A percentile compares a stretch with the other conserved stretches of the same genome.
Conservation (phyloP, 2,888 invertebrate species). For the Agrotis exclamationis region DNA sequence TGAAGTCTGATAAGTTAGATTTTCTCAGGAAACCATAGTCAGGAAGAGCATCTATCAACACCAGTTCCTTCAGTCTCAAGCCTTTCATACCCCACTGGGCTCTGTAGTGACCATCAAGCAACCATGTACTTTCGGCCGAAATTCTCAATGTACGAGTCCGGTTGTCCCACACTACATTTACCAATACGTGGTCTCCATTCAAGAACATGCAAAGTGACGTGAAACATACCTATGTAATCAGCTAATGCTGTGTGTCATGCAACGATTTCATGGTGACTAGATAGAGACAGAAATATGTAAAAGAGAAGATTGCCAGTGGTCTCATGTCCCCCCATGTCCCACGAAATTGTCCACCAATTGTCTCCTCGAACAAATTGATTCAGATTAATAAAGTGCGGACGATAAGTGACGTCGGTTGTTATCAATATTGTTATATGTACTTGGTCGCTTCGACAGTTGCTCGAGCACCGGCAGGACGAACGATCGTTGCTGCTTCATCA, state of each 20-base stretch:
- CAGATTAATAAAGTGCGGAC: constrained; percentile 86
- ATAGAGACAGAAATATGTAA: constrained; percentile 15
- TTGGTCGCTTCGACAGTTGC: constrained; percentile 82
- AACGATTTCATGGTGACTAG: constrained; percentile 2
- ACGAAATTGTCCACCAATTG: constrained; percentile 77
- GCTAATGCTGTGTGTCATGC: constrained; percentile 23
- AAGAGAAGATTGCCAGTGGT: constrained; percentile 6
- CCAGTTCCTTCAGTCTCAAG: too few species aligned
- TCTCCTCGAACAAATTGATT: constrained; percentile 88
- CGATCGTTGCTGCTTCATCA: constrained; percentile 60
- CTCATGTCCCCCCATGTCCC: constrained; percentile 36
- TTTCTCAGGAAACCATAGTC: not conserved
- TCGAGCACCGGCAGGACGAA: constrained; percentile 75
- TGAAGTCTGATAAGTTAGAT: not conserved
- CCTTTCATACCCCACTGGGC: not conserved
- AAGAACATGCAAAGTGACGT: constrained; percentile 17
- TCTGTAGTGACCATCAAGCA: not conserved
- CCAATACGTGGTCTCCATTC: constrained; percentile 10
- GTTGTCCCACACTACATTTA: not conserved
- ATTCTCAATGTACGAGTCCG: not conserved
- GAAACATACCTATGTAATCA: constrained; percentile 13
- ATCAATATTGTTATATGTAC: constrained; percentile 87
- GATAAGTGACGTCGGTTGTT: constrained; percentile 86
- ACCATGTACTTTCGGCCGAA: not conserved
- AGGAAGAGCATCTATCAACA: too few species aligned